phyloP scores from a whole-genome alignment of 2,113 vertebrate genomes.

The Poecile atricapillus region DNA sequence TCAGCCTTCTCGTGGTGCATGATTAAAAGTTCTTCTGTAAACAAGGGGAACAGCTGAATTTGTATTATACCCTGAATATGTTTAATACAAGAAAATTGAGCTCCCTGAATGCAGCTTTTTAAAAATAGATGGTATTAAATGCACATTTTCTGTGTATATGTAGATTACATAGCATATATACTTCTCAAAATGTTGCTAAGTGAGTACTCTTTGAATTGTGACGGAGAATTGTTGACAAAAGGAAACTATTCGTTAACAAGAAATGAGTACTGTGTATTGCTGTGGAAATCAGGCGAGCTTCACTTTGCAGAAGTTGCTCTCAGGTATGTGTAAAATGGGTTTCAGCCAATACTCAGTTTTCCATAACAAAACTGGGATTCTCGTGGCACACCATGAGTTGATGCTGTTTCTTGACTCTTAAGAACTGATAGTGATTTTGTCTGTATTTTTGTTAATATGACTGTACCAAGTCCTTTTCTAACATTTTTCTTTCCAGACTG shows the following conservation, averaged over 20 bases:
- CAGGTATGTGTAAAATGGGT: background rate
- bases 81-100: constrained; percentile 23
- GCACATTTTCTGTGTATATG: background rate
- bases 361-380: background rate
- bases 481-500: background rate
- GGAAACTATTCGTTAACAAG: background rate
- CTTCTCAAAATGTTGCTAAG: background rate
- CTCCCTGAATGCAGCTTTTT: background rate
- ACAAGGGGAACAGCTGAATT: background rate
- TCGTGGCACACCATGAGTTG: background rate
- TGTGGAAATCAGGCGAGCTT: background rate
- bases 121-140: background rate
- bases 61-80: background rate
- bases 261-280: background rate
- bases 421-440: background rate
- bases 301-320: background rate
- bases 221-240: background rate
- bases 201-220: background rate
- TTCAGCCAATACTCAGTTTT: background rate
- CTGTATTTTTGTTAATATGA: background rate
- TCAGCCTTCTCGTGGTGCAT: background rate
- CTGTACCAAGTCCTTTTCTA: background rate
- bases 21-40: background rate
- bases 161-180: background rate
- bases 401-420: background rate